Base-by-base conservation (phyloP, 2,888 invertebrate species). In the Linhomoeus sp. region DNA sequence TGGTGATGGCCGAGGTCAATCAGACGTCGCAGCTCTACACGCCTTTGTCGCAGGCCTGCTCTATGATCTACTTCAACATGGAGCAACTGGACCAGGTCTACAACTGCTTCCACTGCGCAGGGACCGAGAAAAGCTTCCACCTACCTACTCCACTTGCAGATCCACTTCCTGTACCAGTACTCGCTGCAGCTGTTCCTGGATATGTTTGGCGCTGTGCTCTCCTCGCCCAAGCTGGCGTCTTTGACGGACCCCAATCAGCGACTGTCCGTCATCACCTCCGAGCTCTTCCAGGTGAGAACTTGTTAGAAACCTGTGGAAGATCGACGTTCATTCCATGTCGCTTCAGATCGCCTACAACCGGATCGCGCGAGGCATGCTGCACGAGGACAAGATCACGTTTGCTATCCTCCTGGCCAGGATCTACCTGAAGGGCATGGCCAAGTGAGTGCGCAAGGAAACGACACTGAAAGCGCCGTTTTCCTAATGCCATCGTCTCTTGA, bases 81-180 rank as follows among this genome's bases (percentile, higher is more conserved):
- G 94, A 97, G 65, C 84, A 87, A 46, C 74, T 99, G 51, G 87
- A 94, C 70, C 72, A 73, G 65, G 70, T 69, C 50, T 25, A n/a
- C n/a, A n/a, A n/a, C n/a, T n/a, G n/a, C n/a, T n/a, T n/a, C n/a
- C n/a, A n/a, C n/a, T n/a, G n/a, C n/a, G n/a, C n/a, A n/a, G n/a
- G n/a, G n/a, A n/a, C n/a, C n/a, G n/a, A n/a, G n/a, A n/a, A n/a
- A n/a, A n/a, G n/a, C n/a, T n/a, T n/a, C n/a, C n/a, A n/a, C n/a
- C n/a, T n/a, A n/a, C n/a, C n/a, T n/a, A n/a, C n/a, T n/a, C n/a
- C n/a, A n/a, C n/a, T 26, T 55, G 45, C 83, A 92, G 75, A 84
- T 99, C 33, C 94, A 97, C 72, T 94, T 92, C 78, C 72, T 99
- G 54, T 97, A 97, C 70, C 94, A 97, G 66, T 97, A 90, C 69